Percentiles rank a stretch among this genome's conserved stretches.
Evolutionary conservation across 2,113 vertebrate genomes (phyloP).

Genomic region (Alouatta palliata): DNA sequence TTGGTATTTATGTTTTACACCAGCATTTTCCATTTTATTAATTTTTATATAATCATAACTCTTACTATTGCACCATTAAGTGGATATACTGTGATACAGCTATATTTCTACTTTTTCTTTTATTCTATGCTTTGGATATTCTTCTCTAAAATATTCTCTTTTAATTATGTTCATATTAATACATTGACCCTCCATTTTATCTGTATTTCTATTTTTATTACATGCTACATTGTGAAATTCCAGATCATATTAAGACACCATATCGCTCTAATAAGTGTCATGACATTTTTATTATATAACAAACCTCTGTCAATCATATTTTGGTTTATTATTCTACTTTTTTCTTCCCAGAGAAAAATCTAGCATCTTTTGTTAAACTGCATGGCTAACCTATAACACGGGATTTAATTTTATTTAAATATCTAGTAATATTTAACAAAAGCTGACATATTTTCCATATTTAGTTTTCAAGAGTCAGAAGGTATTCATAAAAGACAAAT

Average conservation of each 20-base stretch:
- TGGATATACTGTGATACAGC: neutral
- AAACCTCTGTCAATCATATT: neutral
- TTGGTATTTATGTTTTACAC: neutral
- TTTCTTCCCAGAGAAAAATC: neutral
- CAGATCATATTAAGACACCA: neutral
- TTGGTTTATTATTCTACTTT: neutral
- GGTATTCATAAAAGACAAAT: neutral
- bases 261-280: neutral
- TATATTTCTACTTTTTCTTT: neutral
- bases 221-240: neutral
- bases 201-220: neutral
- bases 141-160: neutral
- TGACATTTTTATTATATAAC: neutral
- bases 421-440: neutral
- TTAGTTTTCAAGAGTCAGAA: neutral
- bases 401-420: neutral
- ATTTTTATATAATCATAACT: neutral
- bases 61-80: neutral
- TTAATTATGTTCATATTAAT: neutral
- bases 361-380: neutral
- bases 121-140: neutral
- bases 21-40: neutral
- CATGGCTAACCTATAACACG: neutral
- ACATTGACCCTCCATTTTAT: neutral
- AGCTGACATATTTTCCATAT: neutral